These are phyloP conservation scores for Microhierax caerulescens DNA, from an alignment of 2,797 vertebrate species.

Conservation along the genomic window DNA sequence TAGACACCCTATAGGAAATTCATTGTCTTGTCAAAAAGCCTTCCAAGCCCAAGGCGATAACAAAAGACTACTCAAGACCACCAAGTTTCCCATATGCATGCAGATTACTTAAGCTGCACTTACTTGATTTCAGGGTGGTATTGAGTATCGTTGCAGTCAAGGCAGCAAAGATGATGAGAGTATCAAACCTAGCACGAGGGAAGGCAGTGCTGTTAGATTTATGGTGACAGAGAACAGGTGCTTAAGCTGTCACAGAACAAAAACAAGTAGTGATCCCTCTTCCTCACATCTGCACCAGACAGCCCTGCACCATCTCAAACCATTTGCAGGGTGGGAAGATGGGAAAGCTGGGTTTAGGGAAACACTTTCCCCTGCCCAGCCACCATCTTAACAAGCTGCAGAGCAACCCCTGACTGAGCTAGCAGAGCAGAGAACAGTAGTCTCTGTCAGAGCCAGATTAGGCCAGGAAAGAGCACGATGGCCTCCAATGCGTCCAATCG, in stretches of 20 bases:
- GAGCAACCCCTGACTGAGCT: neutral
- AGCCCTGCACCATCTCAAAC: neutral
- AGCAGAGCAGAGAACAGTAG: neutral
- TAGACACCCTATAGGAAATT: neutral
- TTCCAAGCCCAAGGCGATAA: neutral
- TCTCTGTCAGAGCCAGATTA: neutral
- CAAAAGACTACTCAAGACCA: neutral
- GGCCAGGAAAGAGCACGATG: neutral
- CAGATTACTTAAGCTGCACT: constrained; percentile 55
- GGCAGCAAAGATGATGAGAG: constrained; percentile 86
- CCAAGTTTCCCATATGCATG: constrained; percentile 14
- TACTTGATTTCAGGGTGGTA: constrained; percentile 81
- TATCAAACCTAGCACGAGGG: constrained; percentile 85
- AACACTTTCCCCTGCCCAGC: neutral
- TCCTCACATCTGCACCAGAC: neutral
- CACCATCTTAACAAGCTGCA: neutral
- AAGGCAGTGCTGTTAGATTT: constrained; percentile 24
- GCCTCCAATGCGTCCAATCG: neutral
- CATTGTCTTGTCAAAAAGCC: neutral
- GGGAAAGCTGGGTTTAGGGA: neutral
- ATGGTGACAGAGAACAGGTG: neutral
- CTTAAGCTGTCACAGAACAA: neutral
- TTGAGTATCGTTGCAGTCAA: constrained; percentile 85
- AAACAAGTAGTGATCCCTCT: neutral
- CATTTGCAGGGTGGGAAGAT: neutral